A percentile compares a stretch with the other conserved stretches of the same genome.
Evolutionary conservation across 2,888 invertebrate genomes (phyloP).

Genomic region (Molorchus minor): DNA sequence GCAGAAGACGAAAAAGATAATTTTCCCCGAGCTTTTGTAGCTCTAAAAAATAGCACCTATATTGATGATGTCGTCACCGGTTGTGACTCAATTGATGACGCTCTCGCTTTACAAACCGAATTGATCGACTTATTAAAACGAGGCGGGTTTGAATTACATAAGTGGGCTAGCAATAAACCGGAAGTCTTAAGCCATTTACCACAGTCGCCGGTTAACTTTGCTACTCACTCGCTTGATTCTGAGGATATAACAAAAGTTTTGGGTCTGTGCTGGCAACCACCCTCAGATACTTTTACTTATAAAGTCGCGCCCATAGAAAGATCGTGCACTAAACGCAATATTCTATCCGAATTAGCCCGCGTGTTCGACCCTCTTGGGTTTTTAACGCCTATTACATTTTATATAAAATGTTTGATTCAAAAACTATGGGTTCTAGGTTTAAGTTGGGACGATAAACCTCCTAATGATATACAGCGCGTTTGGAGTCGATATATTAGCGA

Average conservation of each 20-base stretch:
- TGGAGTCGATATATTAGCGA: neutral
- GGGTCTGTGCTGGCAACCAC: neutral
- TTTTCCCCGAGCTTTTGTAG: neutral
- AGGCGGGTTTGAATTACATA: constrained; percentile 8
- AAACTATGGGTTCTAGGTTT: neutral
- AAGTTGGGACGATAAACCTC: neutral
- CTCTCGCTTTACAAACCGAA: neutral
- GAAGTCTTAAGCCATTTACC: neutral
- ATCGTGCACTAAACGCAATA: constrained; percentile 6
- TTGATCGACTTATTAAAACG: neutral
- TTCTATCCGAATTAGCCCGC: constrained; percentile 1
- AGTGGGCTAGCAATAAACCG: constrained; percentile 2
- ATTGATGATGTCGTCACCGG: constrained; percentile 10
- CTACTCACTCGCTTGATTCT: neutral
- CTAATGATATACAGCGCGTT: neutral
- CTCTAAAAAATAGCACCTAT: constrained; percentile 5
- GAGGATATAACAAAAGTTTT: neutral
- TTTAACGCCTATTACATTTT: neutral
- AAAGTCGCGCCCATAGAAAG: neutral
- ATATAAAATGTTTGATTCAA: neutral
- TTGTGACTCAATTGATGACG: neutral
- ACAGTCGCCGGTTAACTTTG: neutral
- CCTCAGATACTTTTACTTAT: neutral
- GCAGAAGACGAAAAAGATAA: neutral
- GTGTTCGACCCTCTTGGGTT: constrained; percentile 1